Evolutionary conservation across 2,113 vertebrate genomes (phyloP), one percentile per base, ranked within the genome.

Genomic region (Thalassoma bifasciatum): DNA sequence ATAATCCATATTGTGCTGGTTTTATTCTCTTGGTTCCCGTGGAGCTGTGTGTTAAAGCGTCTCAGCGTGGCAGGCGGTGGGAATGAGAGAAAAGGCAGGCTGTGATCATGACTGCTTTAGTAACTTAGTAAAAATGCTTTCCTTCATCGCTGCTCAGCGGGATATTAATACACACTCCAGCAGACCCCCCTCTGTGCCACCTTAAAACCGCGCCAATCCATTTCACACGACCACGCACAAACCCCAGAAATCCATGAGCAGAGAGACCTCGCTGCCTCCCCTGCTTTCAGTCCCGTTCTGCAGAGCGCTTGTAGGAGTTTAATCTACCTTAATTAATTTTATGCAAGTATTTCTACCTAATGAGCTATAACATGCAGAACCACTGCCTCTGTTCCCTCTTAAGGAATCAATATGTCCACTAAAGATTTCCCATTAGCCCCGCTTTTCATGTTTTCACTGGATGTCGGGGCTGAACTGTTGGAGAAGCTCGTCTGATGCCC

Each of bases 301-400:
- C 44, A 46, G 17, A 46, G 66, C 36, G 30, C 77, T 56, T 66
- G 40, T 59, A 79, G 77, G 6, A 30, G 66, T 80, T 89, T 62
- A 79, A 82, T 82, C 57, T 70, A 54, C 56, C 26, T 71, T 75
- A 80, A 82, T 88, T 83, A 47, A 78, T 81, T 77, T 46, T 61
- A 83, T 73, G 66, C 80, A 72, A 73, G 77, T 67, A 72, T 75
- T 72, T 72, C 72, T 58, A 71, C 73, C 51, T 87, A 87, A 87
- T 84, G 75, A 87, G 77, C 77, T 88, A 46, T 40, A 88, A 67
- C 78, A 71, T 80, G 65, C 78, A 82, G 81, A 84, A 71, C 61
- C 54, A 66, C 60, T 61, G 53, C 56, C 65, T 40, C 54, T 62
- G 56, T 40, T 38, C 40, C 62, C 42, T 61, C 75, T 73, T 26